Base-by-base conservation (phyloP, 2,888 invertebrate genomes). In the Tortricodes alternella region DNA sequence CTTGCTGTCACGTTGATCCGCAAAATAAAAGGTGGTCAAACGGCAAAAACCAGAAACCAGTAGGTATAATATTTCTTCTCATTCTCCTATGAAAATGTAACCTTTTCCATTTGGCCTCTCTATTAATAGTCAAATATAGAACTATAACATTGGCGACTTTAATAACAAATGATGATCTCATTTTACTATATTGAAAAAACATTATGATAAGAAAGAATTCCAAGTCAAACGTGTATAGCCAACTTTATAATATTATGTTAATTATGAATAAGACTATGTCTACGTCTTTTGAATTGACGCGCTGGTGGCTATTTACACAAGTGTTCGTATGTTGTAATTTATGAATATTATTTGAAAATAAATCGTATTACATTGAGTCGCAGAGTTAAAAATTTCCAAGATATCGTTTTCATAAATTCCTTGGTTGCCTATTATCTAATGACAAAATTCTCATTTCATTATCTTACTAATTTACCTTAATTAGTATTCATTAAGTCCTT, bases 271-370 rank as follows among this genome's bases (percentile, higher is more conserved):
- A 64, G 59, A 68, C 59, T 61, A 11, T 11, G 11, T 29, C n/a
- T n/a, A n/a, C n/a, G 63, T 59, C 48, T 65, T 63, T 61, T 62
- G 51, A 62, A 61, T 51, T 60, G 60, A 63, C 63, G 62, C 63
- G 62, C 46, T 64, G 64, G 66, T 53, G 64, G 24, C 59, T 65
- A 55, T 73, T 70, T 68, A 58, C 39, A 65, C 69, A 72, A 68
- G 60, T 72, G 73, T n/a, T 8, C 9, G 6, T 32, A 37, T 4
- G 24, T 44, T 18, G 11, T 44, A 11, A n/a, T 3, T 8, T 41
- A 41, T 23, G 6, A n/a, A 7, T 9, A n/a, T n/a, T 15, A 41
- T 43, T 23, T 23, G 15, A 9, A 35, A 23, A 41, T 9, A 23
- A 15, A 13, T 4, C 11, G 1, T 29, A n/a, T 11, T 21, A 13